phyloP scores from a whole-genome alignment of 1,140 invertebrate genomes.

The Drosophila kurseongensis region DNA sequence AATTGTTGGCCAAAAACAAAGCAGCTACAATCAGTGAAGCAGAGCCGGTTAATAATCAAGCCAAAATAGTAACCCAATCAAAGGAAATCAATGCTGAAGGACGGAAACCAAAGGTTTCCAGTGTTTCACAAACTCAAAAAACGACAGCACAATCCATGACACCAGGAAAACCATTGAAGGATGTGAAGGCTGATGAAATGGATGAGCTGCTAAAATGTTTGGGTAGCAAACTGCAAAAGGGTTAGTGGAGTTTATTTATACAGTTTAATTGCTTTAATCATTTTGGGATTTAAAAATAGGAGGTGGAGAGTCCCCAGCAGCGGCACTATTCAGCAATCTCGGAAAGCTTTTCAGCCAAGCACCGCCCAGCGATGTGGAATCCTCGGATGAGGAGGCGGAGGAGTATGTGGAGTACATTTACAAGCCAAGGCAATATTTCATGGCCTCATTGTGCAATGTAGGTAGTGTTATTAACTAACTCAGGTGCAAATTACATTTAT shows the following conservation, averaged over 20 bases:
- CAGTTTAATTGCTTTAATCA: neutral
- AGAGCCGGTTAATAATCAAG: neutral
- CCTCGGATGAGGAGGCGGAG: conserved; percentile 78
- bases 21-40: neutral
- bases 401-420: conserved; percentile 83
- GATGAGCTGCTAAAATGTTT: conserved; percentile 52
- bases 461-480: conserved; percentile 4
- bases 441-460: conserved; percentile 78
- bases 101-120: conserved; percentile 11
- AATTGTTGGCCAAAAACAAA: conserved; percentile 53
- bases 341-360: conserved; percentile 69
- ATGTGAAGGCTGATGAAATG: conserved; percentile 33
- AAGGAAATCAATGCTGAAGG: conserved; percentile 27
- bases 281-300: conserved; percentile 15
- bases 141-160: neutral
- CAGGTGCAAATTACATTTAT: no score
- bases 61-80: neutral
- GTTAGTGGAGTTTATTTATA: conserved; percentile 3
- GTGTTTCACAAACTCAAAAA: conserved; percentile 9
- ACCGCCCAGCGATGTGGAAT: conserved; percentile 68
- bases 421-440: conserved; percentile 76
- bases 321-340: conserved; percentile 64
- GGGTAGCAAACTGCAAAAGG: conserved; percentile 60
- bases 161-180: neutral
- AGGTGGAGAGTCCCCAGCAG: conserved; percentile 36